These are phyloP conservation scores for Monopis laevigella DNA, from an alignment of 2,888 invertebrate species.

Conservation along the genomic window DNA sequence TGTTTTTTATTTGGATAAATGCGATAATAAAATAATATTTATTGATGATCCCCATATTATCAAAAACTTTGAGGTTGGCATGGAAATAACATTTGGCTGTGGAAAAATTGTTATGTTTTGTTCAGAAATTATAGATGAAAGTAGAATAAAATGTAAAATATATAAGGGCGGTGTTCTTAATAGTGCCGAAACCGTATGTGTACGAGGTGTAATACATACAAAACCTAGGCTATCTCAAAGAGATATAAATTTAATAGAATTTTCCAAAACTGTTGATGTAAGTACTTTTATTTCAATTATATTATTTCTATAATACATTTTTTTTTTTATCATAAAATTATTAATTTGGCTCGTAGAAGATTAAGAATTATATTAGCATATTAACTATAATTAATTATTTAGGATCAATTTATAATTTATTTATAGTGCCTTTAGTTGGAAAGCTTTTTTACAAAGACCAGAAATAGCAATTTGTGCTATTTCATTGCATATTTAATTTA, in stretches of 20 bases:
- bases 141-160: constrained; percentile 29
- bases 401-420: too few species aligned
- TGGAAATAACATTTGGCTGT: constrained; percentile 29
- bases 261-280: constrained; percentile 34
- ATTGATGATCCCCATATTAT: constrained; percentile 32
- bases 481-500: too few species aligned
- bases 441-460: too few species aligned
- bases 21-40: constrained; percentile 28
- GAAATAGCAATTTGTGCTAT: too few species aligned
- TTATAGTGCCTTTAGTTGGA: too few species aligned
- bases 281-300: constrained; percentile 1
- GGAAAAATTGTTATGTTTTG: constrained; percentile 30
- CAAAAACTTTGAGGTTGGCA: constrained; percentile 24
- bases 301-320: too few species aligned
- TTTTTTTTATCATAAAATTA: too few species aligned
- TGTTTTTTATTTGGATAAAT: constrained; percentile 26
- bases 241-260: constrained; percentile 31
- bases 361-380: too few species aligned
- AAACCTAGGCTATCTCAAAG: constrained; percentile 28
- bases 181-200: constrained; percentile 26
- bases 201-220: constrained; percentile 27
- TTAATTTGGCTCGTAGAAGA: too few species aligned
- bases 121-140: constrained; percentile 23
- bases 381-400: too few species aligned
- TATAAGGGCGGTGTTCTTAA: constrained; percentile 24